Conservation (phyloP, 1,140 invertebrate genomes). For the Odontomachus brunneus region DNA sequence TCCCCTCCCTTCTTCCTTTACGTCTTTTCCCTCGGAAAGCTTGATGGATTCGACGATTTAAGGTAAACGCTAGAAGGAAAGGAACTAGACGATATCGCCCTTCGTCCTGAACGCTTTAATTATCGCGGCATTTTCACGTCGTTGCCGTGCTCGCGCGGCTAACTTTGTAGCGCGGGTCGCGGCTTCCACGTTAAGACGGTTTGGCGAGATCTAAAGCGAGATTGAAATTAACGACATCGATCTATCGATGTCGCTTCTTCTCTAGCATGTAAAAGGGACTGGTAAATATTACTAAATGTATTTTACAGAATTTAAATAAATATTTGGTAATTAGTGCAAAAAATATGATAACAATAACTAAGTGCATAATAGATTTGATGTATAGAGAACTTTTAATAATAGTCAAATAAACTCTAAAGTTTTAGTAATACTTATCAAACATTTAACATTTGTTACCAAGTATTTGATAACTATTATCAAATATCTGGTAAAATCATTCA, state of each 20-base stretch:
- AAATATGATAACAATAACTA: too few relatives aligned
- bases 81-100: neutral
- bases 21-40: constrained; percentile 26
- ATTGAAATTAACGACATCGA: neutral
- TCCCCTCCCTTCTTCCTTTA: constrained; percentile 21
- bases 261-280: too few relatives aligned
- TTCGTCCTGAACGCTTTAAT: constrained; percentile 31
- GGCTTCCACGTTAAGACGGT: neutral
- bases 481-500: too few relatives aligned
- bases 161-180: neutral
- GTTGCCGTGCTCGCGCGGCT: neutral
- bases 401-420: too few relatives aligned
- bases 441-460: too few relatives aligned
- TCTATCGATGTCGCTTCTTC: neutral
- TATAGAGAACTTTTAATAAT: too few relatives aligned
- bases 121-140: constrained; percentile 22
- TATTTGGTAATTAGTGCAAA: too few relatives aligned
- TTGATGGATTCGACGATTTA: constrained; percentile 38
- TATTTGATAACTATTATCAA: too few relatives aligned
- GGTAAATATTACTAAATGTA: too few relatives aligned
- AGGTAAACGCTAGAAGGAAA: constrained; percentile 6
- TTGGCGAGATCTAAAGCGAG: neutral
- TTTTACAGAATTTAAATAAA: too few relatives aligned
- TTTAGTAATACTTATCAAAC: too few relatives aligned
- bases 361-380: too few relatives aligned